Percentiles rank a stretch among this genome's conserved stretches.
Evolutionary conservation across 2,888 invertebrate genomes (phyloP).

Genomic region (Achlya flavicornis): DNA sequence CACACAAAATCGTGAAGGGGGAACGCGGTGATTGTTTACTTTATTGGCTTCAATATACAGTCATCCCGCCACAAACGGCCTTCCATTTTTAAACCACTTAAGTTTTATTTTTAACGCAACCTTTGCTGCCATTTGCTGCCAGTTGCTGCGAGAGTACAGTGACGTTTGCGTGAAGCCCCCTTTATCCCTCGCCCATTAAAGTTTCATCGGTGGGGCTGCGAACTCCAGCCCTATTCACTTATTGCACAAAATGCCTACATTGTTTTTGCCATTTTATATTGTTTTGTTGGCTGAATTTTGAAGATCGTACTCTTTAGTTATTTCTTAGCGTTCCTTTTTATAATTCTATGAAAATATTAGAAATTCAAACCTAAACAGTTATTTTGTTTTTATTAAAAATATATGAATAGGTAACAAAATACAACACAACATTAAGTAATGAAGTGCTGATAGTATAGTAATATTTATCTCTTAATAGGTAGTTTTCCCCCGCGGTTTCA

Average conservation of each 20-base stretch:
- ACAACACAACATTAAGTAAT: no score
- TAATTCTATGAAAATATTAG: no score
- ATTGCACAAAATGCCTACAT: not conserved
- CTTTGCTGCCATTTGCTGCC: slow-evolving; percentile 37
- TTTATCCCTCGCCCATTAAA: slow-evolving; percentile 56
- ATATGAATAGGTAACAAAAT: no score
- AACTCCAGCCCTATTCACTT: slow-evolving; percentile 20
- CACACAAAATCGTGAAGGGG: slow-evolving; percentile 17
- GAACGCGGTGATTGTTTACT: slow-evolving; percentile 27
- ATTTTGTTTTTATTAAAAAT: no score
- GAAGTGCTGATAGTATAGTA: no score
- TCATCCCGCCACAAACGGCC: slow-evolving; percentile 4
- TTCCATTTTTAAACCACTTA: slow-evolving; percentile 28
- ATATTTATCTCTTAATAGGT: no score
- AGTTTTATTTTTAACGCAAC: slow-evolving; percentile 48
- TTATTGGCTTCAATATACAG: slow-evolving; percentile 17
- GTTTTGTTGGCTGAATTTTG: not conserved
- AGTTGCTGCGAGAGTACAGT: slow-evolving; percentile 29
- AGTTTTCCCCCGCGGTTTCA: no score
- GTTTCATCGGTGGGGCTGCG: slow-evolving; percentile 40
- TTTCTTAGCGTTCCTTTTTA: no score
- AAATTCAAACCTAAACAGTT: no score
- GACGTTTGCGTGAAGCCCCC: slow-evolving; percentile 42
- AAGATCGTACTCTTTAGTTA: not conserved
- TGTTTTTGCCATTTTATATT: not conserved